Conservation (phyloP, 2,797 vertebrate species). For the Micrastur ruficollis region DNA sequence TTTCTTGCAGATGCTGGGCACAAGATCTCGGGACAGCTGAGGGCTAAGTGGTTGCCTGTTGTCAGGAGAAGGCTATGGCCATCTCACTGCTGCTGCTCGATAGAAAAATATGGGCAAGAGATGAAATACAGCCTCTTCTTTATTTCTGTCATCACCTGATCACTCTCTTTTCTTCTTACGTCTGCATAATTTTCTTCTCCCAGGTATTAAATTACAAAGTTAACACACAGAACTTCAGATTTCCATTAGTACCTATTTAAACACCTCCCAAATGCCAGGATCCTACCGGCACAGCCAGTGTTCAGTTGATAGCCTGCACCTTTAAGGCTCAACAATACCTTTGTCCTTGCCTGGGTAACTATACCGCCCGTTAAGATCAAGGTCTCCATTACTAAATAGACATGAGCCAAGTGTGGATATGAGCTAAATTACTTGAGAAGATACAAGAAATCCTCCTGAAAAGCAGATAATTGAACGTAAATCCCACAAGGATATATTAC, state of each 20-base stretch:
- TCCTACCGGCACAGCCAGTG: background rate
- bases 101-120: background rate
- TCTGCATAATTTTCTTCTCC: background rate
- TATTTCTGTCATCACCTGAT: background rate
- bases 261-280: background rate
- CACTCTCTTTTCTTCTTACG: fast-evolving
- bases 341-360: background rate
- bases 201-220: background rate
- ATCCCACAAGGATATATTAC: background rate
- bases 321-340: background rate
- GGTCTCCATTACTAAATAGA: background rate
- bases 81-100: background rate
- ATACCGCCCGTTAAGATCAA: background rate
- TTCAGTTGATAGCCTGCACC: background rate
- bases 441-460: background rate
- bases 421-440: background rate
- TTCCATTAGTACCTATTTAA: background rate
- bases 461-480: background rate
- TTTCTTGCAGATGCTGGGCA: background rate
- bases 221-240: background rate
- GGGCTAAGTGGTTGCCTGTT: background rate
- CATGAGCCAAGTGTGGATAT: background rate
- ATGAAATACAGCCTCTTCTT: background rate
- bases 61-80: background rate
- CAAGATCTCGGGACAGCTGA: background rate